Evolutionary conservation across 2,888 invertebrate species (phyloP).

Genomic region (Agrotis clavis): DNA sequence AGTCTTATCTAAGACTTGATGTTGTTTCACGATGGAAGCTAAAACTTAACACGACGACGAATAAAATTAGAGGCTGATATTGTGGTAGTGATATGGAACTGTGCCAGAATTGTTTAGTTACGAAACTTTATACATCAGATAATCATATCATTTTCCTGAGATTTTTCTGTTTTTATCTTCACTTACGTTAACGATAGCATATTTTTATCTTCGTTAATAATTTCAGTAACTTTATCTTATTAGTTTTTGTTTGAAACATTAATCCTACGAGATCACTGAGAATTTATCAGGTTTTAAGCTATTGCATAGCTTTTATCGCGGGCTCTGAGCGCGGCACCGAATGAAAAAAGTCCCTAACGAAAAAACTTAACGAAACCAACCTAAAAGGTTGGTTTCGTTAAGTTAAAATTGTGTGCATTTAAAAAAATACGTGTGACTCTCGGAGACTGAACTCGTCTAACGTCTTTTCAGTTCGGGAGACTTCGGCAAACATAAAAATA

Average conservation of each 20-base stretch:
- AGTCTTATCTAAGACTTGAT: slow-evolving; percentile 27
- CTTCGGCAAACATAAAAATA: too few species aligned
- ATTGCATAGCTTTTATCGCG: too few species aligned
- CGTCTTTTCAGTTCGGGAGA: too few species aligned
- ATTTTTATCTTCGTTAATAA: background rate
- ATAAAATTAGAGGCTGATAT: slow-evolving; percentile 5
- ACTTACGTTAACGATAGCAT: background rate
- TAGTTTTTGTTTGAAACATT: too few species aligned
- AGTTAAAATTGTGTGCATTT: too few species aligned
- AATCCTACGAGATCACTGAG: background rate
- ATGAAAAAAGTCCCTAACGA: too few species aligned
- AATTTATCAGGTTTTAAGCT: background rate
- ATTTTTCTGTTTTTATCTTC: background rate
- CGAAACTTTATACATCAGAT: background rate
- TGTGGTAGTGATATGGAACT: background rate
- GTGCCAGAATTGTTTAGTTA: background rate
- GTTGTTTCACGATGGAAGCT: slow-evolving; percentile 8
- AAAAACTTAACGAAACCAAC: too few species aligned
- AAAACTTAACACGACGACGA: slow-evolving; percentile 7
- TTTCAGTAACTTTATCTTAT: background rate
- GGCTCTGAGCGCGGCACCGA: too few species aligned
- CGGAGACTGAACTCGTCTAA: too few species aligned
- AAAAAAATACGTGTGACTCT: too few species aligned
- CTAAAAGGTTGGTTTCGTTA: too few species aligned
- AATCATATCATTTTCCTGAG: background rate